Evolutionary conservation across 2,797 vertebrate genomes (phyloP), one percentile per base, ranked within the genome.

Genomic region (Artibeus jamaicensis): DNA sequence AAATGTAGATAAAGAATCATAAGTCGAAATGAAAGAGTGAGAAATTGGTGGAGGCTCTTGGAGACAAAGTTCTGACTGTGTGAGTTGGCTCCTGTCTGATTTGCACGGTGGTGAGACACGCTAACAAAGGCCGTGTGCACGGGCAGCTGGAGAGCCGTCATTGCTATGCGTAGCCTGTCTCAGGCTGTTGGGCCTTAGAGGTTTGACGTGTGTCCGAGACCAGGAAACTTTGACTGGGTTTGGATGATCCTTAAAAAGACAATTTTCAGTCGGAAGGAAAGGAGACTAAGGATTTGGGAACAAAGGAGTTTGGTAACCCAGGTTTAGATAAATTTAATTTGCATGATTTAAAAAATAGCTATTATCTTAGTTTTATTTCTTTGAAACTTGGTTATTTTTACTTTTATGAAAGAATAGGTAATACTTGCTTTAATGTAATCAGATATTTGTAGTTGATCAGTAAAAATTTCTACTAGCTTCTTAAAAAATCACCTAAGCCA

Each of bases 321-420:
- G 7, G 48, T 92, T 91, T 91, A 78, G 62, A 34, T 74, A 76
- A 76, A 79, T 79, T 22, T 86, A 44, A 89, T 94, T 94, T 92
- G 62, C 44, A 39, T 89, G 32, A 79, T 96, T 95, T 91, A 78
- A 32, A 92, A 93, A 94, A 76, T 90, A 95, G 42, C 29, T 39
- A 50, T 93, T 9, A 37, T 65, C 48, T 97, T 22, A 39, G 26
- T 87, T 96, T 74, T 86, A 85, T 73, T 92, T 91, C 46, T 73
- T 92, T 95, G 89, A 91, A 94, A 82, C 42, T 79, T 89, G 59
- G 34, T 86, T 88, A 76, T 83, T 76, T 39, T 94, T 91, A 48
- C n/a, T 87, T 86, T 91, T 95, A 62, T 89, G 93, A 86, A 32
- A 82, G 42, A 85, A 76, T 81, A 85, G 53, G 46, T 85, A 93